These are phyloP conservation scores for Crotalus viridis DNA, from an alignment of 2,113 vertebrate species.

Conservation along the genomic window DNA sequence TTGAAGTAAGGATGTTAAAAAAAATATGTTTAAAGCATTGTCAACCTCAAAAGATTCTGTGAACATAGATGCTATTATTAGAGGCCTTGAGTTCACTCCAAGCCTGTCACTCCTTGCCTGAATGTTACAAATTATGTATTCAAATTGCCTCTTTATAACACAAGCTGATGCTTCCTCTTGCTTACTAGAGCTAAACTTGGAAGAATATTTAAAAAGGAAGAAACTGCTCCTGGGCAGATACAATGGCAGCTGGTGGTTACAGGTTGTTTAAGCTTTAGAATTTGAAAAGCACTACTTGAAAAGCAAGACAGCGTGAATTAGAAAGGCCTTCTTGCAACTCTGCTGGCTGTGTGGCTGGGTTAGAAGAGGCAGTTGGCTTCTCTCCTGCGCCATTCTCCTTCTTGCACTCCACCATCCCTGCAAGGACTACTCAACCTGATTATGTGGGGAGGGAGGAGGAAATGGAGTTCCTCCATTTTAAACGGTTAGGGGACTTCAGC, in stretches of 20 bases:
- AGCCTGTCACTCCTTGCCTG: background rate
- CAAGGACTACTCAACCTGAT: background rate
- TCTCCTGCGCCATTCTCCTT: background rate
- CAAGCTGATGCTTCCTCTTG: background rate
- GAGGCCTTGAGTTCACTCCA: background rate
- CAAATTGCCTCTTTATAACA: background rate
- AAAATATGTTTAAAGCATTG: background rate
- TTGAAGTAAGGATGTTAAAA: background rate
- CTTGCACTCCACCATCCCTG: background rate
- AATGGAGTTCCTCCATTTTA: background rate
- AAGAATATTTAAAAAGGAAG: background rate
- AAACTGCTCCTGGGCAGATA: background rate
- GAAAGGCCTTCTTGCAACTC: background rate
- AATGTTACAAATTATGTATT: background rate
- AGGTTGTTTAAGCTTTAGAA: background rate
- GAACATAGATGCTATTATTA: background rate
- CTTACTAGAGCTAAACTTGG: background rate
- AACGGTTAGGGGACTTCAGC: background rate
- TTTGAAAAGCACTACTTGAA: background rate
- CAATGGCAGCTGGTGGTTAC: background rate
- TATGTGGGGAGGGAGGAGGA: background rate
- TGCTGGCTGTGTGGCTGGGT: background rate
- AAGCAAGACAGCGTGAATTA: background rate
- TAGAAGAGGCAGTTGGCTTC: background rate
- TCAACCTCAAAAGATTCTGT: background rate